Evolutionary conservation across 92 coral and sea anemone species (phyloP), one percentile per base, ranked within the genome.

Genomic region (Epizoanthus stellaris): DNA sequence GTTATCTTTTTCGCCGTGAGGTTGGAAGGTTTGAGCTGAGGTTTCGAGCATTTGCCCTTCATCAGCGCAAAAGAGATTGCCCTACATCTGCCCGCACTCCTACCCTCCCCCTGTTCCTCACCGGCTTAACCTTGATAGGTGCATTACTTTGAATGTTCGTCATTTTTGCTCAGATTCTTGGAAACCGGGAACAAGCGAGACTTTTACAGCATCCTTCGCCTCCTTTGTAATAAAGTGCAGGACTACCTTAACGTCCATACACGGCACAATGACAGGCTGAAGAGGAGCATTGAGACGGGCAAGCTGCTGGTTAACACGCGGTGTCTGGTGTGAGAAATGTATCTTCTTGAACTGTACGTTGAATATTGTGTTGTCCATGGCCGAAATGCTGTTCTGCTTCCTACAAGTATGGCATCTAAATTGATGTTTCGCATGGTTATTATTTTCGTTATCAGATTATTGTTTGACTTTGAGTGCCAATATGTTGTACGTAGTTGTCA

Each of bases 131-230:
- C 36, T 30, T 30, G 36, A 30, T 30, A 30, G 36, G 56, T 11
- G 10, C 56, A 52, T 52, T 52, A 7, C 12, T 52, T 9, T 52
- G 56, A 52, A 52, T 9, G 14, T 52, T 52, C 56, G 14, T 11
- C 10, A 1, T 9, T 10, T 52, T 52, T 20, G 6, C 6, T 3
- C 19, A 76, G 81, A 19, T 76, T 76, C 68, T 76, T 76, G 36
- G 25, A 38, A n/a, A 30, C 81, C 1, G 81, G 81, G 40, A 76
- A 67, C 81, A 76, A 76, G 53, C 67, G 61, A 36, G 81, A 76
- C 42, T 76, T 76, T 53, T n/a, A 76, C 81, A 39, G 10, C 17
- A 76, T 76, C 49, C 47, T 57, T 39, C 68, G 81, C 34, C 53
- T 58, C 42, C 81, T 76, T 47, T 57, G 54, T 76, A 59, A 38